Conservation (phyloP, 2,797 vertebrate genomes). For the Echeneis naucrates region DNA sequence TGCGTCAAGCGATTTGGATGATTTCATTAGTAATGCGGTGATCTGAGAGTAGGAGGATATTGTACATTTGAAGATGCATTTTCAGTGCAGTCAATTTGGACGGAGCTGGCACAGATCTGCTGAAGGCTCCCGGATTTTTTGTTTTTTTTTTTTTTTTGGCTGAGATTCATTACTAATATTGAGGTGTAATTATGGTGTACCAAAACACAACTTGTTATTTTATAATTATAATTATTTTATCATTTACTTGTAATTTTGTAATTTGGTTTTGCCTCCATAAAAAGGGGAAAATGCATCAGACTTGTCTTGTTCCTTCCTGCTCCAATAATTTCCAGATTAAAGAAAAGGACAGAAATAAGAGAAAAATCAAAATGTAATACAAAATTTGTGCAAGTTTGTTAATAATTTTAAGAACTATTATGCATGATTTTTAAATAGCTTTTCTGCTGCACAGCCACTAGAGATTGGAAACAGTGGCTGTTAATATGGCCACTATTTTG, state of each 20-base stretch:
- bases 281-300: neutral
- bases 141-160: too few relatives aligned
- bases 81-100: neutral
- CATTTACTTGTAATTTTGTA: too few relatives aligned
- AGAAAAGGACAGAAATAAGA: neutral
- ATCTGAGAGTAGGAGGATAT: neutral
- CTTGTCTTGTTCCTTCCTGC: neutral
- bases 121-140: neutral
- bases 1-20: neutral
- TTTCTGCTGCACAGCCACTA: neutral
- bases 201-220: neutral
- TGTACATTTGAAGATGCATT: neutral
- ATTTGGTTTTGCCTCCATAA: neutral
- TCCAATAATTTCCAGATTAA: neutral
- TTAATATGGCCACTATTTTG: neutral
- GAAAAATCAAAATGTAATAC: neutral
- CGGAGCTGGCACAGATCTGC: neutral
- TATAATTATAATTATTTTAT: too few relatives aligned
- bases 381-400: neutral
- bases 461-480: neutral
- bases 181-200: neutral
- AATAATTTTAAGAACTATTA: too few relatives aligned
- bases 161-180: neutral
- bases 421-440: neutral
- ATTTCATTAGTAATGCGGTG: neutral